Percentiles rank a stretch among this genome's conserved stretches.
Conservation (phyloP, 2,888 invertebrate species). For the Ennomos fuscantarius region DNA sequence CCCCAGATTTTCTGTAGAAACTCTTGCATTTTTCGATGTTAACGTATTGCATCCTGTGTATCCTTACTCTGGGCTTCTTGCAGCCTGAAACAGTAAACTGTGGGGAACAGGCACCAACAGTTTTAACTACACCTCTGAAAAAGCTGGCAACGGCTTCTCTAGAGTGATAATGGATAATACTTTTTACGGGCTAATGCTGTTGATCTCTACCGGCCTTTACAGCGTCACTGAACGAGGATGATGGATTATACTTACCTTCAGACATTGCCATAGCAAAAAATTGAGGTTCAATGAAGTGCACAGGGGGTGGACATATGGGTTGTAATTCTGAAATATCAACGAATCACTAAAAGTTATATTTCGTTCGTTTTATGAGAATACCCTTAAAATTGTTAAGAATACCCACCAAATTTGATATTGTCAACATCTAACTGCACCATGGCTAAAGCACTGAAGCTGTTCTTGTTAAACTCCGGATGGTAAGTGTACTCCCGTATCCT, state of each 20-base stretch:
- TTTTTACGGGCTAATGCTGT: too few species aligned
- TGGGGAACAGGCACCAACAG: too few species aligned
- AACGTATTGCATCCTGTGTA: slow-evolving; percentile 54
- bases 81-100: slow-evolving; percentile 48
- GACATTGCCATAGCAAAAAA: slow-evolving; percentile 45
- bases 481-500: slow-evolving; percentile 51
- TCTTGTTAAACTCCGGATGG: slow-evolving; percentile 51
- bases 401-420: slow-evolving; percentile 20
- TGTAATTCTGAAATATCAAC: slow-evolving; percentile 35
- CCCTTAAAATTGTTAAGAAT: too few species aligned
- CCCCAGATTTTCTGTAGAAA: slow-evolving; percentile 52
- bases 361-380: too few species aligned
- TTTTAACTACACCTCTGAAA: too few species aligned
- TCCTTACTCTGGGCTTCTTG: slow-evolving; percentile 41
- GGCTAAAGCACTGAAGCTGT: slow-evolving; percentile 47
- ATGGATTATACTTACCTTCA: slow-evolving; percentile 41
- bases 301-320: slow-evolving; percentile 42
- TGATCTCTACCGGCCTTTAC: too few species aligned
- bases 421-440: slow-evolving; percentile 51
- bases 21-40: slow-evolving; percentile 44
- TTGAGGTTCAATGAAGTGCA: slow-evolving; percentile 29
- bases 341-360: neutral
- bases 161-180: neutral
- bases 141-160: neutral
- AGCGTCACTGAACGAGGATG: too few species aligned